Evolutionary conservation across 2,888 invertebrate genomes (phyloP), one percentile per base, ranked within the genome.

Genomic region (Clanis bilineata): DNA sequence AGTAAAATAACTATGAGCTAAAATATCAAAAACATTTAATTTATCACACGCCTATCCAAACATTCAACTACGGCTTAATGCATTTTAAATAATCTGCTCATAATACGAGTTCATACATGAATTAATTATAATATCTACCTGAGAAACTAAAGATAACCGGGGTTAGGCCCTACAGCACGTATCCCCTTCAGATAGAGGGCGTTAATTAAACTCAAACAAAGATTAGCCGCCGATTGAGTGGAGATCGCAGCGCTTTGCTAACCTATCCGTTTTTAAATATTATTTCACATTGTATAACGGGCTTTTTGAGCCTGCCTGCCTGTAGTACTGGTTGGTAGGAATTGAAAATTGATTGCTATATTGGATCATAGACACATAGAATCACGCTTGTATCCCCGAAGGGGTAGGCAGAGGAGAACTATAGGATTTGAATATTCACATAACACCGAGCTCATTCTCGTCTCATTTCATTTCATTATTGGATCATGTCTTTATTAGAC

Each of bases 161-260:
- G 23, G 44, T 15, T 51, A 18, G 18, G 18, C 18, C 32, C 28
- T 51, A 51, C 28, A 51, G 51, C 51, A 32, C 32, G 32, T 51
- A 32, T 51, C 51, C 51, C 51, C 32, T 51, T 28, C 28, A 28
- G 43, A 56, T 38, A 44, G 32, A 55, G 64, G 65, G 70, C 71
- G 77, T 82, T 90, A 88, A 90, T 90, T 90, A 82, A 90, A 89
- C 85, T 88, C 87, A 90, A 89, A 90, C 84, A 88, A 80, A 87
- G 86, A 88, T 88, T 85, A 87, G 77, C 74, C 76, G 66, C 62
- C 77, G 82, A 83, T 85, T 81, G 83, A 75, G 69, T 70, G 64
- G 61, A 78, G 82, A 83, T 84, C 82, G 81, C 73, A 69, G 69
- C 70, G 66, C 70, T 68, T 61, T 63, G 72, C 70, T 72, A 80